Evolutionary conservation across 1,140 invertebrate genomes (phyloP), one percentile per base, ranked within the genome.

Genomic region (Potamilus streckersoni): DNA sequence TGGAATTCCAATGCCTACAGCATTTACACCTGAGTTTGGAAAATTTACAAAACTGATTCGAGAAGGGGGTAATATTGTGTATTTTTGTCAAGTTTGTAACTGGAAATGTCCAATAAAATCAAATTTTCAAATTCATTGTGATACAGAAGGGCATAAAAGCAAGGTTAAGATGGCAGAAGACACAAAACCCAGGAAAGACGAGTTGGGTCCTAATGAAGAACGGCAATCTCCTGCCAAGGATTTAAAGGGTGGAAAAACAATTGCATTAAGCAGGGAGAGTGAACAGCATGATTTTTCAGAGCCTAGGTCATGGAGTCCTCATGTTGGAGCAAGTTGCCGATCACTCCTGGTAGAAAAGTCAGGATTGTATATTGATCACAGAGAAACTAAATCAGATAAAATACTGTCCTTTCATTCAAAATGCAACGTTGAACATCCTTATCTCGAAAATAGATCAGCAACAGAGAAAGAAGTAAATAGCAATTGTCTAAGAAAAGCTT

Each of bases 11-110:
- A 64, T 72, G 17, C 68, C 49, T 23, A 79, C 80, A 56, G 80
- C 79, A 71, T 86, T 78, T 64, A 86, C 85, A 4, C 70, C 80
- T 31, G 85, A 86, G 66, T 86, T 86, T 71, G 85, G 85, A 14
- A 83, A 85, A 69, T 86, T 79, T 69, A 86, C 85, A 56, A 85
- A 86, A 70, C 78, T 86, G 6, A 79, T 86, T 2, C 74, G 85
- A 58, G 84, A 85, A 74, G 85, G 85, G n/a, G 84, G 84, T 17
- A 84, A 84, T 63, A 86, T 85, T 76, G 83, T 85, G 8, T 86
- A 86, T 64, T 85, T 86, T 71, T 86, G 85, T 71, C 84, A 85
- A 66, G 79, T 86, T 17, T 86, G 85, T 79, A 85, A 86, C 73
- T 85, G 83, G 81, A 86, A 86, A 71, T 83, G 82, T 64, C 84